Conservation (phyloP, 2,888 invertebrate genomes). For the Caenorhabditis sulstoni region DNA sequence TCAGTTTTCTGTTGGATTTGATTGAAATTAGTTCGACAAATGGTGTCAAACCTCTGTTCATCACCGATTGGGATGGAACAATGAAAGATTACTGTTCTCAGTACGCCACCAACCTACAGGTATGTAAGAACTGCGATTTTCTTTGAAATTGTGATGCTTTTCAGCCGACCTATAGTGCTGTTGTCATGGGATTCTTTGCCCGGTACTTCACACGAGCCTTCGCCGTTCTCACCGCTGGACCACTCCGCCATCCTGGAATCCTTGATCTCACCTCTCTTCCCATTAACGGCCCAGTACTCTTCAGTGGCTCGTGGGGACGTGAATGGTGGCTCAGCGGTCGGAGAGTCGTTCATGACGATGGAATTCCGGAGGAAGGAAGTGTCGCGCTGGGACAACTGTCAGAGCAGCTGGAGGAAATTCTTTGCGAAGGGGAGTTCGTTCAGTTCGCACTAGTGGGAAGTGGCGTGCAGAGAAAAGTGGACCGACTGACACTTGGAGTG, state of each 20-base stretch:
- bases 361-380: conserved; percentile 75
- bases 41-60: conserved; percentile 68
- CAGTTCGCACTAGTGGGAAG: conserved; percentile 80
- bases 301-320: conserved; percentile 80
- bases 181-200: conserved; percentile 77
- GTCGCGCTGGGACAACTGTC: conserved; percentile 75
- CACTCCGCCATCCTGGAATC: conserved; percentile 77
- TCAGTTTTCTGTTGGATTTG: conserved; percentile 65
- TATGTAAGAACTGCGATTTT: conserved; percentile 1
- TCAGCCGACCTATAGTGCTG: conserved; percentile 79
- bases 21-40: conserved; percentile 43
- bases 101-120: conserved; percentile 80
- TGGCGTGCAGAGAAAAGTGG: conserved; percentile 80
- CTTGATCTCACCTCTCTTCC: conserved; percentile 80
- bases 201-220: conserved; percentile 71
- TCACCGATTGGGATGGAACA: conserved; percentile 81
- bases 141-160: not conserved
- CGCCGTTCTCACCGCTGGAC: conserved; percentile 80
- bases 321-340: conserved; percentile 79
- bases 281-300: conserved; percentile 76
- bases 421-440: conserved; percentile 72
- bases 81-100: conserved; percentile 81
- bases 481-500: conserved; percentile 80
- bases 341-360: conserved; percentile 78
- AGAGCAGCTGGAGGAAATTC: conserved; percentile 74